Evolutionary conservation across 2,888 invertebrate species (phyloP).

Genomic region (Hanleya hanleyi): DNA sequence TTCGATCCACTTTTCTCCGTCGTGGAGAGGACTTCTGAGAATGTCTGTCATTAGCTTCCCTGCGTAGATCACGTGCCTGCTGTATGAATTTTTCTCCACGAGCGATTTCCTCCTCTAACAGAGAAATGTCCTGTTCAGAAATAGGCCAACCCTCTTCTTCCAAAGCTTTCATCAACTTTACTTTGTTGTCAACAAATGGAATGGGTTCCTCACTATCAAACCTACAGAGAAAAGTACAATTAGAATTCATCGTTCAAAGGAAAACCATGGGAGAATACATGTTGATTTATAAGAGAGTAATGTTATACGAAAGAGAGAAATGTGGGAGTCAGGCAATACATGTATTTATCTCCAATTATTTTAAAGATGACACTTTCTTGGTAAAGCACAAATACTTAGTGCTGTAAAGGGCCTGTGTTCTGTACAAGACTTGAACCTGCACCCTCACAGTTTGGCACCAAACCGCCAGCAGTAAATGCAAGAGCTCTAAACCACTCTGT

Average conservation of each 20-base stretch:
- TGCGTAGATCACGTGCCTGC: constrained; percentile 62
- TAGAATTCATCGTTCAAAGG: neutral
- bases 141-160: constrained; percentile 64
- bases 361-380: too few species aligned
- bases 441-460: too few species aligned
- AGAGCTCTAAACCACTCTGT: too few species aligned
- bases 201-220: constrained; percentile 55
- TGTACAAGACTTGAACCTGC: too few species aligned
- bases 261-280: constrained; percentile 9
- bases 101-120: constrained; percentile 66
- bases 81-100: constrained; percentile 60
- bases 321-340: too few species aligned
- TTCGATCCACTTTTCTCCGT: neutral
- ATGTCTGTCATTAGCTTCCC: constrained; percentile 10
- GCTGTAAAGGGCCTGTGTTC: too few species aligned
- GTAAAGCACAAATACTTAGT: too few species aligned
- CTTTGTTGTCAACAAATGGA: constrained; percentile 57
- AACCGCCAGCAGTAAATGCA: too few species aligned
- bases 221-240: constrained; percentile 31
- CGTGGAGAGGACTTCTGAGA: neutral
- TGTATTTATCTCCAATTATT: too few species aligned
- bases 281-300: too few species aligned
- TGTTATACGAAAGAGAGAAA: too few species aligned
- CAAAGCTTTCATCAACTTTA: constrained; percentile 54
- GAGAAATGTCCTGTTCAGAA: constrained; percentile 55